phyloP scores from a whole-genome alignment of 2,797 vertebrate species.

The Alauda arvensis region DNA sequence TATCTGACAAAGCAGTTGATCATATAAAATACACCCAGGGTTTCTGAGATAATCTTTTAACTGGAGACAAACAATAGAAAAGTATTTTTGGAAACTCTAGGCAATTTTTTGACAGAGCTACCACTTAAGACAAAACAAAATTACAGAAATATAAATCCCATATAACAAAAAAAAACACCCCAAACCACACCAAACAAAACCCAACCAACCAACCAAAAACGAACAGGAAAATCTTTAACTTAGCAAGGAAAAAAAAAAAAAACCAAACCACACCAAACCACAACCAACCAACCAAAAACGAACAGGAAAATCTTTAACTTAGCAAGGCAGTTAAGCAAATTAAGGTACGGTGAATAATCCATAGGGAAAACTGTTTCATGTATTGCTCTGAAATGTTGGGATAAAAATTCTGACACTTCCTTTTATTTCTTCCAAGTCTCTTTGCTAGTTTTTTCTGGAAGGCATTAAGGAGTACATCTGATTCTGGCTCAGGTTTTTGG shows the following conservation, averaged over 20 bases:
- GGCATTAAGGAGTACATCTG: neutral
- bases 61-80: neutral
- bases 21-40: neutral
- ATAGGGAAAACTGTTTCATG: neutral
- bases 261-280: neutral
- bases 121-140: neutral
- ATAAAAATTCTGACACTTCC: neutral
- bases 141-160: neutral
- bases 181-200: neutral
- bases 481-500: neutral
- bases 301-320: neutral
- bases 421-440: neutral
- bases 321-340: neutral
- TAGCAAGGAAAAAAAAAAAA: neutral
- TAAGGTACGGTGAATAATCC: neutral
- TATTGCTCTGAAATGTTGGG: neutral
- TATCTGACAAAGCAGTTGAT: neutral
- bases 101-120: neutral
- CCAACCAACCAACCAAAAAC: neutral
- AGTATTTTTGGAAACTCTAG: neutral
- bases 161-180: neutral
- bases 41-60: neutral
- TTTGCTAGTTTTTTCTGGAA: neutral
- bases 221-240: neutral
- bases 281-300: neutral